phyloP scores from a whole-genome alignment of 2,113 vertebrate genomes.

The Percopsis transmontana region DNA sequence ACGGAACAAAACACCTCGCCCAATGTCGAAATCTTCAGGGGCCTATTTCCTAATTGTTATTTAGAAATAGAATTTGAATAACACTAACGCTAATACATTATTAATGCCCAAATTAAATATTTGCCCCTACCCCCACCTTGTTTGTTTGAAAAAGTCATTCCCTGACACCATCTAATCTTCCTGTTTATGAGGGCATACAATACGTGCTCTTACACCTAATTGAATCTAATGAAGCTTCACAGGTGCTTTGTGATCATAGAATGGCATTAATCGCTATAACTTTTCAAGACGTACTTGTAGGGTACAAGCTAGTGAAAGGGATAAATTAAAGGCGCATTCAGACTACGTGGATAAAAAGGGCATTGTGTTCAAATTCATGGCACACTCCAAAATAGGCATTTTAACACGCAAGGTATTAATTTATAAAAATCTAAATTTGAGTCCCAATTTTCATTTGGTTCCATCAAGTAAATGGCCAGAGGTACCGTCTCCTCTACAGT shows the following conservation, averaged over 20 bases:
- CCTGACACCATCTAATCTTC: slow-evolving; percentile 62
- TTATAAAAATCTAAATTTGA: neutral
- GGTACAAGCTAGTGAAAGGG: slow-evolving; percentile 4
- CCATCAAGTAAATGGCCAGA: too few relatives aligned
- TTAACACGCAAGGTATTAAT: neutral
- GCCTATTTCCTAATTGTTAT: slow-evolving; percentile 62
- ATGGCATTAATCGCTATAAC: slow-evolving; percentile 17
- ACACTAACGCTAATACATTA: slow-evolving; percentile 73
- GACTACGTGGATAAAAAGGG: too few relatives aligned
- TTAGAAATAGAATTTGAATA: slow-evolving; percentile 77
- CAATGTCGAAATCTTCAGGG: slow-evolving; percentile 54
- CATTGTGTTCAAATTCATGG: too few relatives aligned
- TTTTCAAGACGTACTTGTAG: neutral
- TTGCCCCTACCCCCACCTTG: slow-evolving; percentile 65
- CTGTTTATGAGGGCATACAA: slow-evolving; percentile 43
- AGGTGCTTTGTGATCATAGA: slow-evolving; percentile 35
- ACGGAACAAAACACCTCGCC: slow-evolving; percentile 19
- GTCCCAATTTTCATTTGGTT: neutral
- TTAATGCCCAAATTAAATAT: slow-evolving; percentile 78
- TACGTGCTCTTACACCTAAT: slow-evolving; percentile 38
- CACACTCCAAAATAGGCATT: too few relatives aligned
- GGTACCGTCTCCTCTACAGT: too few relatives aligned
- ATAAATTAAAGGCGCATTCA: too few relatives aligned
- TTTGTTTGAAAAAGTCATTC: slow-evolving; percentile 62
- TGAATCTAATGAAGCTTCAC: slow-evolving; percentile 57